Conservation (phyloP, 2,888 invertebrate genomes). For the Dorcus hopei region DNA sequence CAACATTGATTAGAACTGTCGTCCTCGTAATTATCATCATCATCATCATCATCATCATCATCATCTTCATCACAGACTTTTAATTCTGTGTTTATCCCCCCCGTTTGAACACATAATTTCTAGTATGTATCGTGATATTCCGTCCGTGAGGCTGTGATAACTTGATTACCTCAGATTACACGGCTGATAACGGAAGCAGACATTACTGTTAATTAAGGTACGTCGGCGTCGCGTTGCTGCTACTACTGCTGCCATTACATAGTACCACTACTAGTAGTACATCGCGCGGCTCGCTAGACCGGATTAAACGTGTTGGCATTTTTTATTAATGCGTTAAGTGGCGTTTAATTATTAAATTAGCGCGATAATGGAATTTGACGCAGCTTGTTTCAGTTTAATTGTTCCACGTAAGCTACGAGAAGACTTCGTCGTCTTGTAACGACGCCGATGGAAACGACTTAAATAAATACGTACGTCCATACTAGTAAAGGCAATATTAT, state of each 20-base stretch:
- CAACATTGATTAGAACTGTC: too few species aligned
- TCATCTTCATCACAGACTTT: neutral
- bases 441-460: too few species aligned
- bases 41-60: too few species aligned
- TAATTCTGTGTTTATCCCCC: conserved; percentile 4
- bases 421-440: too few species aligned
- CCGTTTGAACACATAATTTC: conserved; percentile 7
- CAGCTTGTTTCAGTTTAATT: too few species aligned
- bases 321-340: neutral
- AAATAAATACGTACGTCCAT: too few species aligned
- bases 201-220: conserved; percentile 30
- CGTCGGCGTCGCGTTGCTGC: conserved; percentile 22
- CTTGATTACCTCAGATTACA: conserved; percentile 29
- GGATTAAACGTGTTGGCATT: neutral
- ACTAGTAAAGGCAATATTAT: too few species aligned
- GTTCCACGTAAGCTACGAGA: too few species aligned
- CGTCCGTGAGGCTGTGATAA: conserved; percentile 26
- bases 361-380: neutral
- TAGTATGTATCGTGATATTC: conserved; percentile 11
- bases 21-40: too few species aligned
- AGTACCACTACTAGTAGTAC: neutral
- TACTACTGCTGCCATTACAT: neutral
- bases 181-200: conserved; percentile 30
- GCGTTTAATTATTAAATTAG: neutral
- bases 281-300: neutral